phyloP scores from a whole-genome alignment of 2,113 vertebrate genomes.

The Toxotes jaculatrix region DNA sequence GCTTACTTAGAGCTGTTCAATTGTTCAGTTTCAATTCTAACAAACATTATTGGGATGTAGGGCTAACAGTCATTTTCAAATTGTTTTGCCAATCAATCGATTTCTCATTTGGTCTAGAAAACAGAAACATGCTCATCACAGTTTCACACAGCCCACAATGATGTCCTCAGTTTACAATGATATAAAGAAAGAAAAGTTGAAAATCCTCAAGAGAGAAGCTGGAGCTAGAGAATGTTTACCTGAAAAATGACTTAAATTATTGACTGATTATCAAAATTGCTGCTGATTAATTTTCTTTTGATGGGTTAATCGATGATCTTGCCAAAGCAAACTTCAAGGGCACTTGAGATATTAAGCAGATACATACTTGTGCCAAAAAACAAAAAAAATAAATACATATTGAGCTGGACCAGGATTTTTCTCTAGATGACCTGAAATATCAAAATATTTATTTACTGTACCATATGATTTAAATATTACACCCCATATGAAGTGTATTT shows the following conservation, averaged over 20 bases:
- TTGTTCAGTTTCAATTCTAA: neutral
- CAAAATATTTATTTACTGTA: neutral
- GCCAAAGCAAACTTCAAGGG: neutral
- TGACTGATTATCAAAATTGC: neutral
- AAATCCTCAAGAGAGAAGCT: too few species aligned
- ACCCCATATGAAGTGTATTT: neutral
- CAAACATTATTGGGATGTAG: neutral
- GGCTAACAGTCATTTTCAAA: too few species aligned
- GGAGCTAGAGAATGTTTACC: neutral
- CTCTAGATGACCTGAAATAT: neutral
- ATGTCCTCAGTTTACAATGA: neutral
- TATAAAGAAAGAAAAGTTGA: neutral
- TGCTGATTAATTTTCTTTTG: neutral
- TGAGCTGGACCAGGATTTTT: neutral
- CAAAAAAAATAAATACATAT: neutral
- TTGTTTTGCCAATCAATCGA: neutral
- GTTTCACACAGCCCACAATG: neutral
- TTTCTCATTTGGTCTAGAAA: neutral
- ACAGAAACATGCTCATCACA: neutral
- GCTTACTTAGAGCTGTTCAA: neutral
- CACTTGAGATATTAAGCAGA: neutral
- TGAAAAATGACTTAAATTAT: neutral
- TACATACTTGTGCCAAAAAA: neutral
- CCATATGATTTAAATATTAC: constrained; percentile 12
- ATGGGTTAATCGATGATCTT: neutral